Percentiles rank a stretch among this genome's conserved stretches.
Evolutionary conservation across 2,113 vertebrate genomes (phyloP).

Genomic region (Galbula dea): DNA sequence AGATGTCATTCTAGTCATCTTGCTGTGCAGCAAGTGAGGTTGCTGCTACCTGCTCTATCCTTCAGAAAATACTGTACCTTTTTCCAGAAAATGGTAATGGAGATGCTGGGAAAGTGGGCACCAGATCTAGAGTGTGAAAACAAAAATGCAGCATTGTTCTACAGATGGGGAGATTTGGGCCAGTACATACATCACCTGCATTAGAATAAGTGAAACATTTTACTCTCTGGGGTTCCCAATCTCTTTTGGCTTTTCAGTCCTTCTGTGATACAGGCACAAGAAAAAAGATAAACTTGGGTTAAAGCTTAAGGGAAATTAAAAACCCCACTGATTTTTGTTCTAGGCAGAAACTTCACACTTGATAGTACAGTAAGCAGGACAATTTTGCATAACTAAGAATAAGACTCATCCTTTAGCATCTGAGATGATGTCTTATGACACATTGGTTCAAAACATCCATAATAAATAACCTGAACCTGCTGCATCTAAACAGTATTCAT

Average conservation of each 20-base stretch:
- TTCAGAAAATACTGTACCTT: background rate
- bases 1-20: background rate
- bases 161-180: background rate
- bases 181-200: background rate
- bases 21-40: background rate
- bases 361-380: background rate
- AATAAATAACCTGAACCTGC: constrained; percentile 17
- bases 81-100: background rate
- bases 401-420: background rate
- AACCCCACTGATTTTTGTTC: background rate
- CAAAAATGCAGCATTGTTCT: background rate
- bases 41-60: background rate
- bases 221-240: background rate
- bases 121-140: background rate
- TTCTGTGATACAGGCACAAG: background rate
- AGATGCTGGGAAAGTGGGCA: background rate
- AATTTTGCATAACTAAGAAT: background rate
- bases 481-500: background rate
- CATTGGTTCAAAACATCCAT: constrained; percentile 2
- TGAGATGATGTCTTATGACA: constrained; percentile 27
- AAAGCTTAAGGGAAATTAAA: background rate
- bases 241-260: background rate
- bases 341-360: background rate
- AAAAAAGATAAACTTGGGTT: background rate
- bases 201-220: background rate